These are phyloP conservation scores for Sebastes goodei DNA, from an alignment of 2,797 vertebrate genomes.

Conservation along the genomic window DNA sequence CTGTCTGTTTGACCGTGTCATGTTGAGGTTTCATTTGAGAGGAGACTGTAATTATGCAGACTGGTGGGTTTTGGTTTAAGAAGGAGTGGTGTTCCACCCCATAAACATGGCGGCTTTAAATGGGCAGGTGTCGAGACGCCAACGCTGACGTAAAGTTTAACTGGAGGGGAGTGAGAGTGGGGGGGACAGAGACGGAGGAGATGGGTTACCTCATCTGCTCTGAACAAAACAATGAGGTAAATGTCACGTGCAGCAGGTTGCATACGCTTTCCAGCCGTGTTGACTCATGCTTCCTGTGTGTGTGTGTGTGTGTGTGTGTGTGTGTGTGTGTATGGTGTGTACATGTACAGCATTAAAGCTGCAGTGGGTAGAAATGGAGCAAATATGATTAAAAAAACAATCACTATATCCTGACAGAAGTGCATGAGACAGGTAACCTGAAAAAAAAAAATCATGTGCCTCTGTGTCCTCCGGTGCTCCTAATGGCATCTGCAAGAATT, in stretches of 20 bases:
- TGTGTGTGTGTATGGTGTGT: background rate
- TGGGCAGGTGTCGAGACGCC: slow-evolving; percentile 41
- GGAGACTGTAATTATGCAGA: slow-evolving; percentile 60
- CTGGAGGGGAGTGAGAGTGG: slow-evolving; percentile 9
- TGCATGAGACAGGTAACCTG: too few relatives aligned
- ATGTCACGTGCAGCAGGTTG: slow-evolving; percentile 69
- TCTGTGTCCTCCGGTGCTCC: too few relatives aligned
- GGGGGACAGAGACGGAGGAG: slow-evolving; percentile 15
- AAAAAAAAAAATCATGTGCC: too few relatives aligned
- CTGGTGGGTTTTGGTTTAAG: slow-evolving; percentile 38
- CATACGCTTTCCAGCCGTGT: slow-evolving; percentile 35
- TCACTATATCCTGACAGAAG: too few relatives aligned
- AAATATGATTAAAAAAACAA: too few relatives aligned
- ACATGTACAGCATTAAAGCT: slow-evolving; percentile 3
- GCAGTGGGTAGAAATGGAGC: too few relatives aligned
- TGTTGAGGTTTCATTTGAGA: slow-evolving; percentile 47
- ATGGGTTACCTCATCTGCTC: slow-evolving; percentile 77
- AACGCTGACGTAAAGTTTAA: slow-evolving; percentile 38
- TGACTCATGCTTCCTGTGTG: slow-evolving; percentile 56
- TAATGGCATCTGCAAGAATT: too few relatives aligned
- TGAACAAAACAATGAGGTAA: slow-evolving; percentile 79
- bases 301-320: background rate
- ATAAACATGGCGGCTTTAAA: slow-evolving; percentile 48
- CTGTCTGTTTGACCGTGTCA: slow-evolving; percentile 38
- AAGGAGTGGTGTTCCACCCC: slow-evolving; percentile 45